These are phyloP conservation scores for Oceanodroma tethys DNA, from an alignment of 2,113 vertebrate genomes.

Conservation along the genomic window DNA sequence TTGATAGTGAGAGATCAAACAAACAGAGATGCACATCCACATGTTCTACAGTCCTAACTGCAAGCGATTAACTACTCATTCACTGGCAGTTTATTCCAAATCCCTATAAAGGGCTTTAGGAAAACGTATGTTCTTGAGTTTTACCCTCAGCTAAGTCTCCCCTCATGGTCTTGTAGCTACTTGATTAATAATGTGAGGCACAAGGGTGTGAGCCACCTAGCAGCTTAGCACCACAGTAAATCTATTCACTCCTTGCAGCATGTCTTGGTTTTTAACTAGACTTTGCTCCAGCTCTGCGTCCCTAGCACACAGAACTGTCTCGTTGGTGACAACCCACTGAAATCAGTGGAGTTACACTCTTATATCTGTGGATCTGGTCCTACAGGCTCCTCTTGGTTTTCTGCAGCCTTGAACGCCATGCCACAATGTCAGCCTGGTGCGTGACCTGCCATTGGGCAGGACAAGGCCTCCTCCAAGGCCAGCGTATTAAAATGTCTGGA, in stretches of 20 bases:
- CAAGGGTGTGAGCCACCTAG: neutral
- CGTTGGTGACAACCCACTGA: neutral
- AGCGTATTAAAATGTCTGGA: neutral
- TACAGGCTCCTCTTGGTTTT: neutral
- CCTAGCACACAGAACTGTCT: neutral
- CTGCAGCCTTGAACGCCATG: neutral
- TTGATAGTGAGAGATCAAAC: neutral
- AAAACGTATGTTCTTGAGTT: neutral
- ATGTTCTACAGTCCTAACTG: neutral
- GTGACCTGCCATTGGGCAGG: neutral
- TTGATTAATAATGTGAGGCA: neutral
- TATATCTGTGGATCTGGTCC: neutral
- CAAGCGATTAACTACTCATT: neutral
- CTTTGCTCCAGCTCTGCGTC: neutral
- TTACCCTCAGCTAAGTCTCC: neutral
- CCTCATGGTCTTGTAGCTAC: neutral
- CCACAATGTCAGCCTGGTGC: neutral
- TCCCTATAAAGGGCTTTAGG: neutral
- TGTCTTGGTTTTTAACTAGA: neutral
- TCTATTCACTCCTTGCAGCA: neutral
- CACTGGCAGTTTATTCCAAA: neutral
- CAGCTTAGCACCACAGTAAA: neutral
- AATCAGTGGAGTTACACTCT: neutral
- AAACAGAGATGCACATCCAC: neutral
- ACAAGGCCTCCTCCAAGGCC: fast-evolving